A percentile compares a stretch with the other conserved stretches of the same genome.
Conservation (phyloP, 2,113 vertebrate genomes). For the Solenodon paradoxus region DNA sequence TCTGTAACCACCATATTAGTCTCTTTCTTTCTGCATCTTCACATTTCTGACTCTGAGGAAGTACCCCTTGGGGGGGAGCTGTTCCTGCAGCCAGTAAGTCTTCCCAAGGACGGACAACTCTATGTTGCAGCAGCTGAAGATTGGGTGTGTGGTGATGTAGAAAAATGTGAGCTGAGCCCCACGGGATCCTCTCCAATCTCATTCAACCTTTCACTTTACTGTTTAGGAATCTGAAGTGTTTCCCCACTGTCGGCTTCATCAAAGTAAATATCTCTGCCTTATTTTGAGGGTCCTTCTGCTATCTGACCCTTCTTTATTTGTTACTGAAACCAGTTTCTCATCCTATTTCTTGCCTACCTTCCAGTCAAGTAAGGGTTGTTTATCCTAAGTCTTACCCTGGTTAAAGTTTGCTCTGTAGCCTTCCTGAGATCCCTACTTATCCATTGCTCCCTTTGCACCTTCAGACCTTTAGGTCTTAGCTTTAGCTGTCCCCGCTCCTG, state of each 20-base stretch:
- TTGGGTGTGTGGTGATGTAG: accelerated
- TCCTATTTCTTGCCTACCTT: neutral
- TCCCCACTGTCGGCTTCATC: neutral
- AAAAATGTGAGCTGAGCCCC: neutral
- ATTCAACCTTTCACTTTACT: neutral
- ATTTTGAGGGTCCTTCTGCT: neutral
- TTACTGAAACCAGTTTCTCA: neutral
- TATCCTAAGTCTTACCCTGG: too few relatives aligned
- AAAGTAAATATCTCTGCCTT: neutral
- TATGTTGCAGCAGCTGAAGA: neutral
- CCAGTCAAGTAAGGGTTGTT: neutral
- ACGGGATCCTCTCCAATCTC: accelerated
- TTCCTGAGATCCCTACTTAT: neutral
- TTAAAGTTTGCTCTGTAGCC: neutral
- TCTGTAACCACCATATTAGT: neutral
- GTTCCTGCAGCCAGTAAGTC: neutral
- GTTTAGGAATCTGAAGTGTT: neutral
- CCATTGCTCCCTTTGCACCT: neutral
- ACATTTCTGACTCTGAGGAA: neutral
- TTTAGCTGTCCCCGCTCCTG: neutral
- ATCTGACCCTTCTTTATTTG: neutral
- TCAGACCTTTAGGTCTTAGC: neutral
- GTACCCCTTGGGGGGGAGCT: accelerated
- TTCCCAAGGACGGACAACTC: neutral
- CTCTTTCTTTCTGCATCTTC: neutral